phyloP scores from a whole-genome alignment of 2,113 vertebrate genomes.

The Paratilapia polleni region DNA sequence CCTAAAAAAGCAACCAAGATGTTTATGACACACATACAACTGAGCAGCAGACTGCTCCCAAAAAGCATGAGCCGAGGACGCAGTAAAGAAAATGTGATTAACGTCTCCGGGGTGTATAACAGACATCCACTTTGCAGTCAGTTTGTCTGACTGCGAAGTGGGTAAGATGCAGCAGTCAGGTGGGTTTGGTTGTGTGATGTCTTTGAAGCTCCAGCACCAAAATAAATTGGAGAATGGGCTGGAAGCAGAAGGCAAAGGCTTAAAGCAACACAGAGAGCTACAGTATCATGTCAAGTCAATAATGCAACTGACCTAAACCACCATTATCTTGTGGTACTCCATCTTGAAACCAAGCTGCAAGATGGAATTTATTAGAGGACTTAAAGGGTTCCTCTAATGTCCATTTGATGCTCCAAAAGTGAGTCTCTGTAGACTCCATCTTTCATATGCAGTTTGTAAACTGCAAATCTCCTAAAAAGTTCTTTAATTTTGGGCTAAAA shows the following conservation, averaged over 20 bases:
- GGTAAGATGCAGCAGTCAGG: accelerated
- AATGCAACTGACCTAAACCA: accelerated
- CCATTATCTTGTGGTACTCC: accelerated
- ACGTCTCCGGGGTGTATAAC: no score
- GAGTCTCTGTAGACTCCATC: background rate
- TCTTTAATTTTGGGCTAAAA: accelerated
- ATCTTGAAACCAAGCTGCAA: accelerated
- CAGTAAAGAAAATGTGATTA: no score
- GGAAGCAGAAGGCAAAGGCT: background rate
- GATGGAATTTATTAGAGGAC: no score
- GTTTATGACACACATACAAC: background rate
- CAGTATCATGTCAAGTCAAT: background rate
- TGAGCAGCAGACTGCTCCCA: accelerated
- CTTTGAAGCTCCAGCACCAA: background rate
- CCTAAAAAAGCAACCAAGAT: accelerated
- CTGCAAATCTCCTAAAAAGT: background rate
- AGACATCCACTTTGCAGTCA: background rate
- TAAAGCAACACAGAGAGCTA: background rate
- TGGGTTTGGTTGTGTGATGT: background rate
- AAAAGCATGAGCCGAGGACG: accelerated
- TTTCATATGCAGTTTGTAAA: background rate
- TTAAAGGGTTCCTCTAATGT: no score
- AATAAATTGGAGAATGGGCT: background rate
- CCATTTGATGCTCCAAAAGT: no score
- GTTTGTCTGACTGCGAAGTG: no score